phyloP scores from a whole-genome alignment of 2,797 vertebrate species.

The Xenops minutus region DNA sequence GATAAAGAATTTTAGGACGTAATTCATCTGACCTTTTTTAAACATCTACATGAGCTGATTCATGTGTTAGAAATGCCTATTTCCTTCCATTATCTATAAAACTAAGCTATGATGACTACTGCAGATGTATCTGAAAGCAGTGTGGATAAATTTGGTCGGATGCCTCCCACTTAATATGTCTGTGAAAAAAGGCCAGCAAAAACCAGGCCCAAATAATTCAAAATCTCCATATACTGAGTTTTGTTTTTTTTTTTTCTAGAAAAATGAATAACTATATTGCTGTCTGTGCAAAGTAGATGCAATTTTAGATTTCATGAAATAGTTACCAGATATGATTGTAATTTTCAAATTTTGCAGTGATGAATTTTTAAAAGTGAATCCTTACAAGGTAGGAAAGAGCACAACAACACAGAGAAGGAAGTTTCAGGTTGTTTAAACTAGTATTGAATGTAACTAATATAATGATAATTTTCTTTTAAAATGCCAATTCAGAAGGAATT shows the following conservation, averaged over 20 bases:
- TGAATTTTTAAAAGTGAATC: neutral
- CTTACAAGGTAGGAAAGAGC: neutral
- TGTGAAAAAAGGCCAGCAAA: neutral
- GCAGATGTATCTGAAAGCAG: neutral
- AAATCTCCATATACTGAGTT: neutral
- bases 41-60: neutral
- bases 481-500: neutral
- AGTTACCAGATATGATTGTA: neutral
- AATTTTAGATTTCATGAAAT: neutral
- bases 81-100: neutral
- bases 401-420: neutral
- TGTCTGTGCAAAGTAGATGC: neutral
- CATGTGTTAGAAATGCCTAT: neutral
- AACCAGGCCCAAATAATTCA: neutral
- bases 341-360: neutral
- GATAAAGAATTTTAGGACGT: neutral
- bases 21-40: neutral
- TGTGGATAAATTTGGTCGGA: neutral
- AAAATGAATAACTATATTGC: neutral
- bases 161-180: neutral
- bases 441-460: neutral
- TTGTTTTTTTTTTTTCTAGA: neutral
- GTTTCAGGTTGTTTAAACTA: neutral
- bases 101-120: neutral
- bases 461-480: neutral